Evolutionary conservation across 1,140 invertebrate species (phyloP), one percentile per base, ranked within the genome.

Genomic region (Drosophila carrolli): DNA sequence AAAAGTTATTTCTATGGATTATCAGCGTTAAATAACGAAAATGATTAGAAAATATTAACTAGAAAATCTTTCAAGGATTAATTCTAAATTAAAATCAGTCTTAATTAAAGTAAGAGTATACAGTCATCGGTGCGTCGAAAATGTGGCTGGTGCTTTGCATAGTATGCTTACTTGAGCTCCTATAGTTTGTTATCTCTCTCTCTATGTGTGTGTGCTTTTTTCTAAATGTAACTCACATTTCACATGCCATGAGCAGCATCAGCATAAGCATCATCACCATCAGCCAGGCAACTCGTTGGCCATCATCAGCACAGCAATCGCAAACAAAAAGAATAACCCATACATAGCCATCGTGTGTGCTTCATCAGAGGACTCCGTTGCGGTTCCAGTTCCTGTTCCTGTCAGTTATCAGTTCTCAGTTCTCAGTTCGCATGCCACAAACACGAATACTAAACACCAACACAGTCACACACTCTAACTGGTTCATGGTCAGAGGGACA

Each of bases 361-460:
- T 62, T 37, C 53, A 38, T 70, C 57, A 32, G 43, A 55, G 63
- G 56, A 46, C 59, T 75, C 73, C 81, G 76, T 84, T 75, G 70
- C 54, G 32, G 53, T 72, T 59, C 53, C 80, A 62, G 57, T 74
- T 74, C 70, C 77, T 76, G 72, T 85, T 80, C 61, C 76, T 68
- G 81, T 81, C 81, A 85, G 66, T 76, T 75, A 68, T 51, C 66
- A 70, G 62, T 66, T 77, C 62, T 77, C 82, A 82, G 68, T 78
- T 74, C 56, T 57, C 58, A 46, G 27, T 74, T 73, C 56, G 81
- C 81, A 84, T 84, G 81, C 32, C 66, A 73, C 54, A 48, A 16
- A 37, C 16, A 67, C 65, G 27, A 7, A 40, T 6, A 29, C 19
- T 29, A 27, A 10, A 37, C 0, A 40, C 55, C 44, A 4, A 51